Evolutionary conservation across 2,113 vertebrate genomes (phyloP), one percentile per base, ranked within the genome.

Genomic region (Oreochromis spilurus): DNA sequence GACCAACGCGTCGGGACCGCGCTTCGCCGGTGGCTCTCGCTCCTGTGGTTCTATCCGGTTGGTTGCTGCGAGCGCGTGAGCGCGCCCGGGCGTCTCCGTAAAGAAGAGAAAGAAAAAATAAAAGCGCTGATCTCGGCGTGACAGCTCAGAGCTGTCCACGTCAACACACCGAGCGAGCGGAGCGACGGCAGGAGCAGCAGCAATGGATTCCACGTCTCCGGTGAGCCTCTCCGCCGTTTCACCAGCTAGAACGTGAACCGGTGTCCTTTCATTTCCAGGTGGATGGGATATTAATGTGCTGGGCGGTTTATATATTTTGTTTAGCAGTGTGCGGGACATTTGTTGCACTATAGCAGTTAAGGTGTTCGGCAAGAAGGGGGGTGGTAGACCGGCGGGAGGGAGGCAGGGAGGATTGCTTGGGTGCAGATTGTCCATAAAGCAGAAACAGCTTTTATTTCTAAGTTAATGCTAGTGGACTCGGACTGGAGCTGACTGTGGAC

Each of bases 121-220:
- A 55, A 60, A 83, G 83, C 92, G 65, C 90, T 53, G 90, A 81
- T 87, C 84, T 86, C 60, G 19, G 87, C 93, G 95, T 97, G 96
- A 97, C 96, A 97, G 96, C 95, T 96, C 94, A 94, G 93, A 90
- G 83, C 94, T 95, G 96, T 96, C 96, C 96, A 97, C 96, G 96
- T 97, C 96, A 96, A 97, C 96, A 97, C 94, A 93, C 72, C 81
- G 88, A 92, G 78, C 83, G 83, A 94, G 87, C 86, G 45, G 67
- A 72, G 13, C 67, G 21, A 43, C 88, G 83, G 89, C 84, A 62
- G 82, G 67, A 11, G 84, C 40, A 36, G 90, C 91, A 91, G 93
- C 91, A 89, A 97, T 97, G 96, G 96, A 97, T 90, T 95, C 94
- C 90, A 38, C 91, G 91, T 94, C 95, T 94, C 94, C 92, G 96